Evolutionary conservation across 2,888 invertebrate genomes (phyloP), one percentile per base, ranked within the genome.

Genomic region (Archips crataeganus): DNA sequence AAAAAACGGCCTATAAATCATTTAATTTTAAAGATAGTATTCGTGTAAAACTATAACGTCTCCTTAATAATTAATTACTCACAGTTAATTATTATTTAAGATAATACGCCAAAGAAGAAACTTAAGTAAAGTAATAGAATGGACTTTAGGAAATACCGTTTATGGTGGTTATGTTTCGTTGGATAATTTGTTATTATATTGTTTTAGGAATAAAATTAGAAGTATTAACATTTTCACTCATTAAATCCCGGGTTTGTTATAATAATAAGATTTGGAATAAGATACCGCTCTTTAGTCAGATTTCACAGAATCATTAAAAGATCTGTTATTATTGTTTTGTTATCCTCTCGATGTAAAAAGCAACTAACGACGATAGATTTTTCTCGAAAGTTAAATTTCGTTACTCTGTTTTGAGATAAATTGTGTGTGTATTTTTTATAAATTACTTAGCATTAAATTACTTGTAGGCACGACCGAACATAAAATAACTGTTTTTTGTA

Each of bases 261-360:
- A 11, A 57, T 57, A 57, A 57, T 57, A 10, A 57, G 32, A 57
- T 57, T 54, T 23, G 54, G 23, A 54, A 54, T 1, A 54, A 57
- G 57, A 57, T 57, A 57, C 32, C 32, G 57, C 32, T 57, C 32
- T 34, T 36, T 60, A 36, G 36, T 60, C 60, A 36, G 36, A 60
- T 60, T 60, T 60, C 60, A 60, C 36, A 36, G 36, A 36, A 36
- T 60, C 60, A 60, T 60, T 57, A 57, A 57, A 32, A 32, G 32
- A 11, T 32, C 32, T 32, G 32, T 57, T 57, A 32, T 54, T 32
- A 54, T 54, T 54, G n/a, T 49, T 49, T 45, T 45, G 15, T 54
- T 49, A 54, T 54, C 54, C 54, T n/a, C n/a, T 57, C 11, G 57
- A 11, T 32, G 57, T 23, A 57, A 57, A 57, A 23, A 51, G 9